Conservation (phyloP, 1,140 invertebrate species). For the Trinorchestia longiramus region DNA sequence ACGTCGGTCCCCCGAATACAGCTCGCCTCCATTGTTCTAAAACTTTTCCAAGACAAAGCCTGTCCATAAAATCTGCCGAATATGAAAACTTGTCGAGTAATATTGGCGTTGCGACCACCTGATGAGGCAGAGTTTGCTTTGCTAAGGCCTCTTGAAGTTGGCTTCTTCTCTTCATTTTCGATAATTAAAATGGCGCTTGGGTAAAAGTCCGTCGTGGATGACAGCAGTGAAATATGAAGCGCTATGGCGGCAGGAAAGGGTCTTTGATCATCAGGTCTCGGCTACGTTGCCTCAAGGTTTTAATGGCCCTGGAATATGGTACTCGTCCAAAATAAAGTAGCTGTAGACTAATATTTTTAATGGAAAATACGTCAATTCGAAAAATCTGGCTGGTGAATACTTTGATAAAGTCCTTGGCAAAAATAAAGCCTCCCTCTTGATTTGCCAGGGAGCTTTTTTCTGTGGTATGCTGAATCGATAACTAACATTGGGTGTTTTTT, state of each 20-base stretch:
- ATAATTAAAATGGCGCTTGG: slow-evolving; percentile 42
- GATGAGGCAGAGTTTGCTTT: slow-evolving; percentile 21
- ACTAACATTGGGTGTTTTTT: not conserved
- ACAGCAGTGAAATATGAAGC: slow-evolving; percentile 43
- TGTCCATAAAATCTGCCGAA: slow-evolving; percentile 53
- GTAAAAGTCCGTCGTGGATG: not conserved
- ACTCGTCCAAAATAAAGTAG: not conserved
- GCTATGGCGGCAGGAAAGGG: not conserved
- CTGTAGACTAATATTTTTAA: not conserved
- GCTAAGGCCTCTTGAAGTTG: not conserved
- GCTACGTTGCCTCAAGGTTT: not conserved
- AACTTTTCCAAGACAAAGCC: slow-evolving; percentile 49
- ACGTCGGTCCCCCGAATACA: slow-evolving; percentile 24
- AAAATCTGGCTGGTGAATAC: not conserved
- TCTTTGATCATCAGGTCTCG: slow-evolving; percentile 6
- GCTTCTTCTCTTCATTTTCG: slow-evolving; percentile 31
- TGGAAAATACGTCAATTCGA: not conserved
- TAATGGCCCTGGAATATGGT: not conserved
- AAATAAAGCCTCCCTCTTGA: not conserved
- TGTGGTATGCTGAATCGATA: not conserved
- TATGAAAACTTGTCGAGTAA: slow-evolving; percentile 47
- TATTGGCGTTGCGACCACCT: slow-evolving; percentile 45
- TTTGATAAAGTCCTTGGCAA: not conserved
- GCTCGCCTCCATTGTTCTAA: slow-evolving; percentile 42
- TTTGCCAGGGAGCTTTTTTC: not conserved